A percentile compares a stretch with the other conserved stretches of the same genome.
phyloP scores from a whole-genome alignment of 2,113 vertebrate genomes.

The Poeciliopsis turrubarensis region DNA sequence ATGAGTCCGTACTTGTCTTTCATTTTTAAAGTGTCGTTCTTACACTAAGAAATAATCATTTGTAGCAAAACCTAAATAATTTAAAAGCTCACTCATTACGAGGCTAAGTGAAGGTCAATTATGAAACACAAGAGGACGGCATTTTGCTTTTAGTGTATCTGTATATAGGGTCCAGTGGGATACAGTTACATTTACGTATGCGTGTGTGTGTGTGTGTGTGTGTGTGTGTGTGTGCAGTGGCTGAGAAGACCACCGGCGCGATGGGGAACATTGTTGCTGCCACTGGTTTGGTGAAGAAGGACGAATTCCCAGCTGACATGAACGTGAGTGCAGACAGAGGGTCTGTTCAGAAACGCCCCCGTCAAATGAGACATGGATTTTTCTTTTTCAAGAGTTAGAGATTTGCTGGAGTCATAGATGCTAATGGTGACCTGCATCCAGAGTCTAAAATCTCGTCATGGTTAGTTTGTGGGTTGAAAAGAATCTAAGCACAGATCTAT shows the following conservation, averaged over 20 bases:
- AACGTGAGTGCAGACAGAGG: constrained; percentile 84
- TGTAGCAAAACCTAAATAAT: not conserved
- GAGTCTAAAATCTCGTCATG: not conserved
- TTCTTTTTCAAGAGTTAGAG: not conserved
- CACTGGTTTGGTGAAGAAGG: constrained; percentile 94
- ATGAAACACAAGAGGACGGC: constrained; percentile 1
- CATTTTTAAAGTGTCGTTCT: not conserved
- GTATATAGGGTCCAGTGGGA: constrained; percentile 2
- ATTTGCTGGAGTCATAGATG: not conserved
- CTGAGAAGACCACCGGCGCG: constrained; percentile 95
- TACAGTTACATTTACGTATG: constrained; percentile 23
- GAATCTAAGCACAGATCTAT: not conserved
- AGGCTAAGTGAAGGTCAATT: not conserved
- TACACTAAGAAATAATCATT: not conserved
- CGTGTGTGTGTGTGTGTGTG: constrained; percentile 28
- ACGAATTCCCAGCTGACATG: constrained; percentile 93
- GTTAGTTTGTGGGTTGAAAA: too few species aligned
- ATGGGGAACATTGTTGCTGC: constrained; percentile 94
- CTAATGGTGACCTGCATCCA: not conserved
- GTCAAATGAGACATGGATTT: not conserved
- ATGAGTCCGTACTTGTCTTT: too few species aligned
- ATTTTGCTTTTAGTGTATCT: constrained; percentile 36
- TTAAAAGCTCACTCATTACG: not conserved
- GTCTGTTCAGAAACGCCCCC: not conserved
- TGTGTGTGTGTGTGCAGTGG: constrained; percentile 81